A percentile compares a stretch with the other conserved stretches of the same genome.
These are phyloP conservation scores for Asteroscopus sphinx DNA, from an alignment of 2,888 invertebrate genomes.

Conservation along the genomic window DNA sequence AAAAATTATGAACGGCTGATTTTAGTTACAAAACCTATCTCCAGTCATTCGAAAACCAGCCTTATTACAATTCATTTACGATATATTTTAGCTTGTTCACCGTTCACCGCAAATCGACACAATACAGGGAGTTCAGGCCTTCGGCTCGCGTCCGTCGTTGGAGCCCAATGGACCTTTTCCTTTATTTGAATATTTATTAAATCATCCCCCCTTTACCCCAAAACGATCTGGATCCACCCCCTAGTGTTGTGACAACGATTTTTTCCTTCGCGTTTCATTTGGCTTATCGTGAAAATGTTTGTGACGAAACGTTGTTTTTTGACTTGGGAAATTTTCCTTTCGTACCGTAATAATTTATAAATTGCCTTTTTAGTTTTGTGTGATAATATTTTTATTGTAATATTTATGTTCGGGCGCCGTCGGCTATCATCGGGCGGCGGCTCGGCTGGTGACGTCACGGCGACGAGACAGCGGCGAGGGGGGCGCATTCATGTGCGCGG, in stretches of 20 bases:
- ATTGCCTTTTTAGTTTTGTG: constrained; percentile 18
- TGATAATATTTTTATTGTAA: neutral
- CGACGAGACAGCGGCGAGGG: too few species aligned
- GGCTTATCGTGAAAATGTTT: constrained; percentile 66
- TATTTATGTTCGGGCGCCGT: too few species aligned
- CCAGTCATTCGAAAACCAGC: constrained; percentile 31
- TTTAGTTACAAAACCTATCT: constrained; percentile 37
- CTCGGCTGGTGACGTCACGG: too few species aligned
- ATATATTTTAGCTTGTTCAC: constrained; percentile 39
- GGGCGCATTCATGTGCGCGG: too few species aligned
- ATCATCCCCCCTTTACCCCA: constrained; percentile 67
- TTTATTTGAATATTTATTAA: constrained; percentile 86
- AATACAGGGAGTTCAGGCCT: constrained; percentile 47
- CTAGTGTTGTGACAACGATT: constrained; percentile 73
- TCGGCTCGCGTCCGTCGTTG: constrained; percentile 61
- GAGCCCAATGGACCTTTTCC: constrained; percentile 71
- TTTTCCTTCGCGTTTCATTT: constrained; percentile 70
- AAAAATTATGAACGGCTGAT: constrained; percentile 50
- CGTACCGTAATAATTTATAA: constrained; percentile 32
- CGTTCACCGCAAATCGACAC: constrained; percentile 50
- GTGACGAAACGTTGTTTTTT: constrained; percentile 55
- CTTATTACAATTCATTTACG: constrained; percentile 43
- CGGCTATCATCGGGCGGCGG: too few species aligned
- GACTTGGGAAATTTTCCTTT: constrained; percentile 24
- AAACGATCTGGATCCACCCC: constrained; percentile 58